Evolutionary conservation across 1,140 invertebrate species (phyloP).

Genomic region (Rhagoletis zephyria): DNA sequence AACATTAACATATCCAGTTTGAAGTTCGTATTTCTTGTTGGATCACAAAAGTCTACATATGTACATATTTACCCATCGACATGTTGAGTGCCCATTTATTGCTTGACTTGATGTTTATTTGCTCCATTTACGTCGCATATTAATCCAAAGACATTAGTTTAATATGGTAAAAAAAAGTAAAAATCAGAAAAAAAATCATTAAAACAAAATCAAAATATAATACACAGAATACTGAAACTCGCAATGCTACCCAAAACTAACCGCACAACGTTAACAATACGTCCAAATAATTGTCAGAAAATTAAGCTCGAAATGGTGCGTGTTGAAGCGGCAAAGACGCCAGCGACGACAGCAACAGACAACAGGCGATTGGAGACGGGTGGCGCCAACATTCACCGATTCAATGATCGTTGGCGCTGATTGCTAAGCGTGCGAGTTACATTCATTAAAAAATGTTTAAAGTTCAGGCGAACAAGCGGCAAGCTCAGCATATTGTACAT

Average conservation of each 20-base stretch:
- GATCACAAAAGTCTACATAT: neutral
- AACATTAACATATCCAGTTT: slow-evolving; percentile 33
- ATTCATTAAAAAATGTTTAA: neutral
- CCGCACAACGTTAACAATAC: neutral
- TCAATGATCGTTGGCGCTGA: slow-evolving; percentile 41
- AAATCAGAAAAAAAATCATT: neutral
- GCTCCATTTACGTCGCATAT: slow-evolving; percentile 57
- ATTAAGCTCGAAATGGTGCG: slow-evolving; percentile 53
- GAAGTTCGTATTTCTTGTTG: neutral
- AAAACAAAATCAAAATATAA: neutral
- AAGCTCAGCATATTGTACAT: neutral
- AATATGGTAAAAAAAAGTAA: slow-evolving; percentile 36
- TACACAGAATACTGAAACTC: neutral
- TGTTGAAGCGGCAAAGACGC: slow-evolving; percentile 41
- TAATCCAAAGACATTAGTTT: slow-evolving; percentile 53
- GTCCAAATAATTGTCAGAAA: slow-evolving; percentile 43
- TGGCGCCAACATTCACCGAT: slow-evolving; percentile 55
- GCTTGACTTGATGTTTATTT: slow-evolving; percentile 47
- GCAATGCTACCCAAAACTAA: neutral
- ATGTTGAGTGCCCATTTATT: slow-evolving; percentile 8
- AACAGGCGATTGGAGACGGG: neutral
- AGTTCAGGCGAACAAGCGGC: neutral
- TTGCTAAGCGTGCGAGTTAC: neutral
- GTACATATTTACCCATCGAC: neutral
- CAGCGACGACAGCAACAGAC: neutral